phyloP scores from a whole-genome alignment of 1,140 invertebrate genomes.

The Drosophila sp. region DNA sequence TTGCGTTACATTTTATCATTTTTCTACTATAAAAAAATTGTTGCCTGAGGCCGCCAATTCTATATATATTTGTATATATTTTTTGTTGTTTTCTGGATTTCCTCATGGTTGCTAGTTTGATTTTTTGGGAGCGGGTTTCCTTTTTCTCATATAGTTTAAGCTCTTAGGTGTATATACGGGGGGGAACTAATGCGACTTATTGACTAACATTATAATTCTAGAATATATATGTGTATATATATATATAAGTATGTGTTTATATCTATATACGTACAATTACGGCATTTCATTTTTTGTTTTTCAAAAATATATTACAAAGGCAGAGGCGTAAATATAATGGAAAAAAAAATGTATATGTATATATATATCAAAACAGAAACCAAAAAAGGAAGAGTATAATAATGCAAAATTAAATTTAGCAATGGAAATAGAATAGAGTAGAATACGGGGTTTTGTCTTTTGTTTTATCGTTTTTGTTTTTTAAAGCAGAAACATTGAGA shows the following conservation, averaged over 20 bases:
- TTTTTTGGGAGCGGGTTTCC: constrained; percentile 23
- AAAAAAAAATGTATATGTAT: constrained; percentile 18
- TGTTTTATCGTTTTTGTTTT: constrained; percentile 19
- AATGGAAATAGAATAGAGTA: constrained; percentile 56
- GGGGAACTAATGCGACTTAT: constrained; percentile 42
- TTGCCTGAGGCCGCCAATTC: constrained; percentile 62
- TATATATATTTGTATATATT: background rate
- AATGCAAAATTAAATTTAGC: constrained; percentile 58
- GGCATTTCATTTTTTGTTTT: constrained; percentile 41
- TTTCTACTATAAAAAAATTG: constrained; percentile 31
- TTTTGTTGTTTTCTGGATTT: constrained; percentile 35
- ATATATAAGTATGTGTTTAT: background rate
- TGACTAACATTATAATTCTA: background rate
- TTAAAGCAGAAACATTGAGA: constrained; percentile 42
- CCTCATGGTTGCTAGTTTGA: constrained; percentile 30
- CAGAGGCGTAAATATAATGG: constrained; percentile 55
- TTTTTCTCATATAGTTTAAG: constrained; percentile 49
- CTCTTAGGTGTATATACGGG: constrained; percentile 61
- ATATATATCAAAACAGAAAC: constrained; percentile 10
- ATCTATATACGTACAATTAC: constrained; percentile 62
- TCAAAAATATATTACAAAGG: constrained; percentile 79
- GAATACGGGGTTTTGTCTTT: constrained; percentile 32
- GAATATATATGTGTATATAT: constrained; percentile 7
- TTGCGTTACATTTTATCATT: constrained; percentile 36
- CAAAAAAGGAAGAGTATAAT: constrained; percentile 26